Evolutionary conservation across 2,113 vertebrate genomes (phyloP), one percentile per base, ranked within the genome.

Genomic region (Naja naja): DNA sequence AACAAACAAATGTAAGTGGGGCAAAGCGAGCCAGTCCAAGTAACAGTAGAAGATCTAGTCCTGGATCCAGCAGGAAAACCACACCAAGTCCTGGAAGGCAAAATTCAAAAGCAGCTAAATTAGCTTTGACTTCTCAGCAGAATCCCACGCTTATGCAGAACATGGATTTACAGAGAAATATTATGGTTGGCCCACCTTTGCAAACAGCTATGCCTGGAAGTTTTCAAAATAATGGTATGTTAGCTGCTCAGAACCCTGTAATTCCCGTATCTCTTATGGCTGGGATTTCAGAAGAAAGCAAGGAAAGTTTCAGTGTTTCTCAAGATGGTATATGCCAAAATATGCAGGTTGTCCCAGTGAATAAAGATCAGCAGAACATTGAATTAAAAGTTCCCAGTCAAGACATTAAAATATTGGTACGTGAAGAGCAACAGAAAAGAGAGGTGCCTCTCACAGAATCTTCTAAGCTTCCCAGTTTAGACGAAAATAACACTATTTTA

Each of bases 71-170:
- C 91, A 98, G 98, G 94, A 99, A 99, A 97, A 98, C 98, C 25
- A 98, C 99, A 30, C 99, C 99, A 81, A 99, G 99, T 97, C 99
- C 99, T 93, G 99, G 99, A 81, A 98, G 99, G 94, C 99, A 99
- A 96, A 99, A 99, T 94, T 98, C 98, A 92, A 98, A 98, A 97
- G 89, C 97, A 94, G 96, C 98, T 93, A 99, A 99, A 96, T 97
- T 98, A 88, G 95, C 98, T 7, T 49, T 99, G 91, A 93, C 97
- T 11, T 93, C 98, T 95, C 98, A 98, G 94, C 97, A 98, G 93
- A 98, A 97, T 90, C 97, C 98, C 97, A 85, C 98, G 34, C 94
- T 98, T 88, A 94, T 99, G 93, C 98, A 98, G 90, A 98, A 97
- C 55, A 93, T 98, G 92, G 98, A 99, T 74, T 96, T 98, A 94